Evolutionary conservation across 1,140 invertebrate species (phyloP).

Genomic region (Zaprionus lachaisei): DNA sequence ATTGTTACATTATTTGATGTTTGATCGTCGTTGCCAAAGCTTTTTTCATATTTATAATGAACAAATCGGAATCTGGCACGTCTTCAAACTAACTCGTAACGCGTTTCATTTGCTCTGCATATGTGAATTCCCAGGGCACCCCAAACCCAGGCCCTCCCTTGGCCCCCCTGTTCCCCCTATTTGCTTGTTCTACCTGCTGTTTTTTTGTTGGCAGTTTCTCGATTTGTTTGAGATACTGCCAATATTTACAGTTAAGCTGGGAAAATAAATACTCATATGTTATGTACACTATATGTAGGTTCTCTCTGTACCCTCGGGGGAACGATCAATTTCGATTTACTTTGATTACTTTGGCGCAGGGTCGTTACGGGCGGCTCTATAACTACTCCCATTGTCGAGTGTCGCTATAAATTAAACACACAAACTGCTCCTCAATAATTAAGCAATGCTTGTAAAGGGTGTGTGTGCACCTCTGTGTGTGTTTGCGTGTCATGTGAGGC

Average conservation of each 20-base stretch:
- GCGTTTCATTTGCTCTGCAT: constrained; percentile 20
- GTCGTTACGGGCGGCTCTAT: constrained; percentile 30
- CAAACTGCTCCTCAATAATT: constrained; percentile 53
- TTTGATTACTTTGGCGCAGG: constrained; percentile 65
- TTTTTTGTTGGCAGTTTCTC: constrained; percentile 33
- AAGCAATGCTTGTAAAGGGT: constrained; percentile 52
- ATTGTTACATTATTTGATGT: constrained; percentile 47
- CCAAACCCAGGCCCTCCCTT: neutral
- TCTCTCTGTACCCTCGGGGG: constrained; percentile 34
- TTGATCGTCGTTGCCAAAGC: constrained; percentile 68
- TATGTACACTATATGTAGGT: constrained; percentile 11
- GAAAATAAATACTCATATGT: constrained; percentile 19
- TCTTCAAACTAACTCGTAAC: constrained; percentile 21
- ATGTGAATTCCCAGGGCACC: constrained; percentile 6
- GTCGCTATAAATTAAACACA: constrained; percentile 47
- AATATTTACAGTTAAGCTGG: constrained; percentile 55
- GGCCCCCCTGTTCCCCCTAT: neutral
- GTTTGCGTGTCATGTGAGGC: constrained; percentile 2
- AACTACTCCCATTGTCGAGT: constrained; percentile 24
- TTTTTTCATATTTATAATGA: constrained; percentile 33
- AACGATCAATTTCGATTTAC: constrained; percentile 65
- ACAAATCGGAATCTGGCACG: constrained; percentile 20
- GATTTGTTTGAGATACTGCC: constrained; percentile 41
- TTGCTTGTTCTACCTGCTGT: neutral
- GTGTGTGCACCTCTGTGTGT: constrained; percentile 12